phyloP scores from a whole-genome alignment of 1,140 invertebrate species.

The Arion vulgaris region DNA sequence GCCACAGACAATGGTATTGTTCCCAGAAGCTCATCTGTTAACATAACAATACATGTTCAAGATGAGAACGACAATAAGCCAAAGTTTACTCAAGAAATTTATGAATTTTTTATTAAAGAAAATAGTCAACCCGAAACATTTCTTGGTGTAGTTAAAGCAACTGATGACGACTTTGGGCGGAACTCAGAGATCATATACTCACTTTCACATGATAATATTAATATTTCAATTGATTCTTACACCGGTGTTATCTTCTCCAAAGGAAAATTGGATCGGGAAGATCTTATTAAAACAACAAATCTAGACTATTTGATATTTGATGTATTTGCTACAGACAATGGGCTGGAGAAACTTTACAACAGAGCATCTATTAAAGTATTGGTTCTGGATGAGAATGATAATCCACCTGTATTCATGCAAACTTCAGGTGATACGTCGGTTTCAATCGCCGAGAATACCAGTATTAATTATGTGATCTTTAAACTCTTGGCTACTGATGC shows the following conservation, averaged over 20 bases:
- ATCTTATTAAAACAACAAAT: conserved; percentile 49
- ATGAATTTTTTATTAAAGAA: conserved; percentile 85
- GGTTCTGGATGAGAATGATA: conserved; percentile 94
- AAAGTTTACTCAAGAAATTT: conserved; percentile 86
- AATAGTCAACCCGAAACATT: conserved; percentile 86
- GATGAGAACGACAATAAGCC: conserved; percentile 97
- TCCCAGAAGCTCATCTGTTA: conserved; percentile 83
- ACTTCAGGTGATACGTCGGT: conserved; percentile 79
- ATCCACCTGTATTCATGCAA: conserved; percentile 86
- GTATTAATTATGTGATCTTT: conserved; percentile 80
- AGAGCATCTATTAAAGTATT: conserved; percentile 79
- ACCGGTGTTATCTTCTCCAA: conserved; percentile 90
- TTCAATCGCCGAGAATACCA: conserved; percentile 85
- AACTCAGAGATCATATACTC: conserved; percentile 91
- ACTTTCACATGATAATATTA: conserved; percentile 83
- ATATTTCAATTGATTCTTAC: conserved; percentile 90
- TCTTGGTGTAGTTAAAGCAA: conserved; percentile 88
- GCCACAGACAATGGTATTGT: conserved; percentile 85
- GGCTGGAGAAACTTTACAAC: conserved; percentile 50
- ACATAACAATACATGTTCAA: conserved; percentile 81
- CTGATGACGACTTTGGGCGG: conserved; percentile 89
- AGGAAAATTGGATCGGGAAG: conserved; percentile 66
- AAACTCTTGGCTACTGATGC: conserved; percentile 85
- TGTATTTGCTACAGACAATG: conserved; percentile 61
- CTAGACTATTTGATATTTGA: conserved; percentile 56